These are phyloP conservation scores for Drosophila mercatorum DNA, from an alignment of 2,888 invertebrate species.

Conservation along the genomic window DNA sequence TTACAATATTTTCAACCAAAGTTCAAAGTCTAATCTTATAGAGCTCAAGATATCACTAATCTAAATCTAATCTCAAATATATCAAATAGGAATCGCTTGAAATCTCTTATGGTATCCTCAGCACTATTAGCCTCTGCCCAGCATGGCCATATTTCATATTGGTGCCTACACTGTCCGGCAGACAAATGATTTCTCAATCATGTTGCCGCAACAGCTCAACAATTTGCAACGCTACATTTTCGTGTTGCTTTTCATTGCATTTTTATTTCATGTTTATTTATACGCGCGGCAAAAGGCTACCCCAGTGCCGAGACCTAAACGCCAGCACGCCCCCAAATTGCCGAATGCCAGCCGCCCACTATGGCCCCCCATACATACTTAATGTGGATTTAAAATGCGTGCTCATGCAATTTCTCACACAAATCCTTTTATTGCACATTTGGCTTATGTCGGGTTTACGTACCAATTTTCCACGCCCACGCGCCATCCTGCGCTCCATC, in stretches of 20 bases:
- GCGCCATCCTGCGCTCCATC: not conserved
- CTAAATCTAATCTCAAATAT: not conserved
- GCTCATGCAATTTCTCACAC: conserved; percentile 80
- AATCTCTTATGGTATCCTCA: not conserved
- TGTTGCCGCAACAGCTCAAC: conserved; percentile 52
- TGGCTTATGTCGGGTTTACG: conserved; percentile 78
- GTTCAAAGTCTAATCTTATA: not conserved
- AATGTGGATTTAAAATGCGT: conserved; percentile 81
- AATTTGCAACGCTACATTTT: conserved; percentile 49
- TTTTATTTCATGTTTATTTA: conserved; percentile 66
- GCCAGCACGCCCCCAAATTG: not conserved
- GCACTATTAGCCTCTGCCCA: not conserved
- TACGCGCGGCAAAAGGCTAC: conserved; percentile 23
- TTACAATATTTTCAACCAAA: not conserved
- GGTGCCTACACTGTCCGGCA: conserved; percentile 18
- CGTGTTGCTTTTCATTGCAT: conserved; percentile 6
- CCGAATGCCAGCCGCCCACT: conserved; percentile 30
- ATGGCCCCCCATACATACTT: conserved; percentile 60
- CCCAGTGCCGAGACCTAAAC: conserved; percentile 18
- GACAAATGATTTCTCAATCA: conserved; percentile 67
- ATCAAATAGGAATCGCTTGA: not conserved
- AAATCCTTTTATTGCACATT: conserved; percentile 81
- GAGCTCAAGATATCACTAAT: not conserved
- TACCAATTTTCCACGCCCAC: conserved; percentile 67
- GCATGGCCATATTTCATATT: conserved; percentile 2